A percentile compares a stretch with the other conserved stretches of the same genome.
Conservation (phyloP, 2,888 invertebrate species). For the Calameuta idolon region DNA sequence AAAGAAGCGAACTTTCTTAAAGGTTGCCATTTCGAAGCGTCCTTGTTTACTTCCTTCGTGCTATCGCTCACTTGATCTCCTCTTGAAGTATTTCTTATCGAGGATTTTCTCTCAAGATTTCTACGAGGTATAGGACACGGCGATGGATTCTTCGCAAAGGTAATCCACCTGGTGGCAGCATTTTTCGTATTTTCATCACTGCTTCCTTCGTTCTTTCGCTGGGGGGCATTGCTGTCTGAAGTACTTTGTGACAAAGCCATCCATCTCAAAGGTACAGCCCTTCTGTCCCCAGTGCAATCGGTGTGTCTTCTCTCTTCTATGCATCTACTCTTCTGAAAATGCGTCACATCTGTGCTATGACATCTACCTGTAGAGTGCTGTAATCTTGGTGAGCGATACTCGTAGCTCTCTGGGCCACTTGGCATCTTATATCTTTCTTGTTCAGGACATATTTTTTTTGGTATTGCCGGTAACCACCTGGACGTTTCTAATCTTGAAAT, state of each 20-base stretch:
- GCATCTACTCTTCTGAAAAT: conserved; percentile 26
- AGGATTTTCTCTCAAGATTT: conserved; percentile 33
- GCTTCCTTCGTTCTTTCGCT: conserved; percentile 32
- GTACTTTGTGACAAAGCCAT: neutral
- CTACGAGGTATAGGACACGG: conserved; percentile 37
- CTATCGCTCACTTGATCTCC: neutral
- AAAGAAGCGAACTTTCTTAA: conserved; percentile 38
- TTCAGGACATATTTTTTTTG: neutral
- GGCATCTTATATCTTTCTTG: conserved; percentile 3
- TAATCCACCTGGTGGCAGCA: conserved; percentile 42
- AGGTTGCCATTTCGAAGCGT: conserved; percentile 38
- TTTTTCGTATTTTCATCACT: conserved; percentile 11
- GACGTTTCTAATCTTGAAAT: neutral
- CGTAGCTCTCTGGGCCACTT: neutral
- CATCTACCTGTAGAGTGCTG: conserved; percentile 23
- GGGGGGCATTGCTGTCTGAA: conserved; percentile 10
- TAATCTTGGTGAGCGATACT: neutral
- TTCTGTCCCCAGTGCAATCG: conserved; percentile 27
- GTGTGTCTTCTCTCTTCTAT: conserved; percentile 41
- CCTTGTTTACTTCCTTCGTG: conserved; percentile 4
- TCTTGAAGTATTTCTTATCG: conserved; percentile 16
- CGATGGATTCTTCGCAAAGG: conserved; percentile 45
- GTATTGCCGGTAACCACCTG: neutral
- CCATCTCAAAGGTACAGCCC: conserved; percentile 24
- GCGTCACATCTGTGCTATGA: conserved; percentile 41